Conservation (phyloP, 1,140 invertebrate species). For the Rhysida immarginata region DNA sequence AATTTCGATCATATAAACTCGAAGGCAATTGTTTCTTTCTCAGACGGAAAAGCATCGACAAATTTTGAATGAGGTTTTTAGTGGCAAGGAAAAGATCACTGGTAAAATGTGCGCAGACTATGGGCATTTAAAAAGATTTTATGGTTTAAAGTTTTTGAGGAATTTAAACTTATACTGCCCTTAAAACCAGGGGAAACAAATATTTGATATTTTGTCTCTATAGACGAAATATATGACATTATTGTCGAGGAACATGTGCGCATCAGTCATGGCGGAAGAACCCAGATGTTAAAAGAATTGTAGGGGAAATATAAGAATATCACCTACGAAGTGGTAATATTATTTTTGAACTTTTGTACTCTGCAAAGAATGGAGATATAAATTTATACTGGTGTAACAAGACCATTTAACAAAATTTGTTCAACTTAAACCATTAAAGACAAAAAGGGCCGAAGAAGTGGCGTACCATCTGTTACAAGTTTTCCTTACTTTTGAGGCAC, state of each 20-base stretch:
- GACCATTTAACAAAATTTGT: conserved; percentile 34
- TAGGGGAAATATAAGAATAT: conserved; percentile 32
- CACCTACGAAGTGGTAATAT: conserved; percentile 28
- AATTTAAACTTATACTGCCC: background rate
- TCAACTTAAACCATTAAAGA: conserved; percentile 25
- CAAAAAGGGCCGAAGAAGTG: conserved; percentile 27
- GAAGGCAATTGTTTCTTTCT: too few relatives aligned
- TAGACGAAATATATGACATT: background rate
- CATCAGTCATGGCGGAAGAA: background rate
- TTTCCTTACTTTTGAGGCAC: conserved; percentile 26
- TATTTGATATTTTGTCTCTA: background rate
- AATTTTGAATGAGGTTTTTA: too few relatives aligned
- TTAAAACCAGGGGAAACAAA: background rate
- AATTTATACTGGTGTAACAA: conserved; percentile 33
- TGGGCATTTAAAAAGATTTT: background rate
- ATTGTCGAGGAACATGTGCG: background rate
- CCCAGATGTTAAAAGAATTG: background rate
- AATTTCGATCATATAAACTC: too few relatives aligned
- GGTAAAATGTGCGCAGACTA: too few relatives aligned
- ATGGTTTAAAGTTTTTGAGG: background rate
- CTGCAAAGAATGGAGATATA: conserved; percentile 25
- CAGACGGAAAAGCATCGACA: too few relatives aligned
- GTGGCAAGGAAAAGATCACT: too few relatives aligned
- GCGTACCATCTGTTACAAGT: conserved; percentile 26
- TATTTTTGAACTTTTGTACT: background rate